Evolutionary conservation across 1,140 invertebrate genomes (phyloP).

Genomic region (Ylistrum balloti): DNA sequence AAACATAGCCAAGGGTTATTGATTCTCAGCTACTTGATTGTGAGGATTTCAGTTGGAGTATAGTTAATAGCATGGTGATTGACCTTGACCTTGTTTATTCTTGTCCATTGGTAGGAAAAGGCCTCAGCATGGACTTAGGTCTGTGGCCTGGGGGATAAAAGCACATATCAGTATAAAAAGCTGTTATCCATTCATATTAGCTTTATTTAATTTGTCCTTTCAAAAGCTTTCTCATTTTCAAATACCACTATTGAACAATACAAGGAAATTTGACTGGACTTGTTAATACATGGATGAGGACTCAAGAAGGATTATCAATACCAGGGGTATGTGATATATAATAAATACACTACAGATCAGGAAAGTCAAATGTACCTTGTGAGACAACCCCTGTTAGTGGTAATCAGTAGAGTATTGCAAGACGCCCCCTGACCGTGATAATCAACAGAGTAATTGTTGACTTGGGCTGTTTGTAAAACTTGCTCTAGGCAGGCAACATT

Average conservation of each 20-base stretch:
- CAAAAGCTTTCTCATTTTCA: not conserved
- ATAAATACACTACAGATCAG: not conserved
- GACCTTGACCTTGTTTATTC: not conserved
- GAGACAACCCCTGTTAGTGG: conserved; percentile 47
- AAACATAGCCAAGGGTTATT: not conserved
- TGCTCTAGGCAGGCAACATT: conserved; percentile 56
- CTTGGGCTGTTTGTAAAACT: conserved; percentile 47
- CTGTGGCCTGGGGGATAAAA: not conserved
- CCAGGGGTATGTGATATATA: conserved; percentile 25
- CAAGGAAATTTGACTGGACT: not conserved
- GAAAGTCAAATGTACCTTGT: conserved; percentile 2
- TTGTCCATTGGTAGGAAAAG: not conserved
- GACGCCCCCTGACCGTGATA: conserved; percentile 36
- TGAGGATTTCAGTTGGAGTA: too few species aligned
- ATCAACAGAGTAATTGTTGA: conserved; percentile 39
- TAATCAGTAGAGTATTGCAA: conserved; percentile 39
- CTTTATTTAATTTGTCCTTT: not conserved
- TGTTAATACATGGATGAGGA: conserved; percentile 4
- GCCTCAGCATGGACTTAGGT: not conserved
- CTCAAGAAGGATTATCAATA: not conserved
- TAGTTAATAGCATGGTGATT: not conserved
- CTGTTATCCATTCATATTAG: not conserved
- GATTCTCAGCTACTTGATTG: not conserved
- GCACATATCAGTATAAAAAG: not conserved
- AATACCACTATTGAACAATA: not conserved